Percentiles rank a stretch among this genome's conserved stretches.
phyloP scores from a whole-genome alignment of 2,797 vertebrate genomes.

The Oophaga sylvatica region DNA sequence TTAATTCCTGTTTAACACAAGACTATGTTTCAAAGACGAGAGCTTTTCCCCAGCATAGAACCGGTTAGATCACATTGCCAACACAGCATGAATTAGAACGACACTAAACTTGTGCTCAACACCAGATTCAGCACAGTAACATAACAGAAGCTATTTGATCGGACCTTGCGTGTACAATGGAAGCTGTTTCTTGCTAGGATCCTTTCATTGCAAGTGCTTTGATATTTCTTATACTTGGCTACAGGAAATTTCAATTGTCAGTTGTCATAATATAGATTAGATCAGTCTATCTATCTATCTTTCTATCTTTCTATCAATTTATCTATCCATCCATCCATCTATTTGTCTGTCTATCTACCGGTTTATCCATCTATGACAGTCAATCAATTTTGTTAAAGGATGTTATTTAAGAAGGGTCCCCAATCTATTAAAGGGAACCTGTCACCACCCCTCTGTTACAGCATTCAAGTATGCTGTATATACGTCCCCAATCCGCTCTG shows the following conservation, averaged over 20 bases:
- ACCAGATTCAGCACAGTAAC: neutral
- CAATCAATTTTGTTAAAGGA: no score
- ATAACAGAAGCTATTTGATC: neutral
- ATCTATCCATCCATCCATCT: no score
- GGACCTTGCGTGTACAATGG: neutral
- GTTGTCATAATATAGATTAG: no score
- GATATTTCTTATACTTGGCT: no score
- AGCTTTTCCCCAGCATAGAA: conserved; percentile 29
- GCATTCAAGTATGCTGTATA: no score
- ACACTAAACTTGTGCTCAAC: conserved; percentile 4
- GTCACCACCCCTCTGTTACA: no score
- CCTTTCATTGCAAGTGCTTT: neutral
- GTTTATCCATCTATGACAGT: no score
- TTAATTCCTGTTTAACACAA: conserved; percentile 39
- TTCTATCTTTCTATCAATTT: neutral
- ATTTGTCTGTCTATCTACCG: no score
- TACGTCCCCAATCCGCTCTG: no score
- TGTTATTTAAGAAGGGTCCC: no score
- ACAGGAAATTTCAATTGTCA: no score
- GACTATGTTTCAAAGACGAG: conserved; percentile 32
- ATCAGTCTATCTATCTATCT: neutral
- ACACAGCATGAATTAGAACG: neutral
- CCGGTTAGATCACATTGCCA: conserved; percentile 8
- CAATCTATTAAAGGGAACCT: no score
- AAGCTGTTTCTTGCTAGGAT: neutral